phyloP scores from a whole-genome alignment of 2,113 vertebrate genomes.

The Bagarius yarrelli region DNA sequence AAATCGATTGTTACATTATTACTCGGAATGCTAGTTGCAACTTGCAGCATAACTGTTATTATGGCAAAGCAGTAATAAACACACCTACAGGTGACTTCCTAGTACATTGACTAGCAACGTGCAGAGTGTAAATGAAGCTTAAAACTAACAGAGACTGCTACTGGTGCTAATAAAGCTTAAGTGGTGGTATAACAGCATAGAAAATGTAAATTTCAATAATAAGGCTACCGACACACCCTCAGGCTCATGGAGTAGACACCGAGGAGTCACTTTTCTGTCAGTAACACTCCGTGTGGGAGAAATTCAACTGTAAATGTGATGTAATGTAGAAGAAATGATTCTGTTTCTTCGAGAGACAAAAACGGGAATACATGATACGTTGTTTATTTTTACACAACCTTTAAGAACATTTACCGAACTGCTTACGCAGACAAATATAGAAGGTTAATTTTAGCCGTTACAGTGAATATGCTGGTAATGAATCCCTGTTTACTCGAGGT shows the following conservation, averaged over 20 bases:
- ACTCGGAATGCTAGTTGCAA: too few species aligned
- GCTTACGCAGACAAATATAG: neutral
- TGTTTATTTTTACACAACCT: neutral
- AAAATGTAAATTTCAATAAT: neutral
- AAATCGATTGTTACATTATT: too few species aligned
- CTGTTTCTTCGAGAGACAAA: neutral
- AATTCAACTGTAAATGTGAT: neutral
- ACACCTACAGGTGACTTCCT: too few species aligned
- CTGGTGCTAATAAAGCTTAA: neutral
- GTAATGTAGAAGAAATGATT: neutral
- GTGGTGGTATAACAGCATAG: neutral
- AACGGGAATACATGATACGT: neutral
- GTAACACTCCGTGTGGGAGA: neutral
- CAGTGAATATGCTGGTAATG: constrained; percentile 8
- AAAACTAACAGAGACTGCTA: neutral
- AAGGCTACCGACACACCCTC: neutral
- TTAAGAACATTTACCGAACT: neutral
- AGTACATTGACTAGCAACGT: too few species aligned
- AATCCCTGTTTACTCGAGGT: neutral
- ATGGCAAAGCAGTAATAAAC: too few species aligned
- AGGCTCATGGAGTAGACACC: neutral
- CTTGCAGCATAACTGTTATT: too few species aligned
- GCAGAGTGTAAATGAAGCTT: too few species aligned
- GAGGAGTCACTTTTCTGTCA: neutral
- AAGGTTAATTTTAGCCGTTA: neutral